Base-by-base conservation (phyloP, 2,113 vertebrate genomes). In the Gopherus flavomarginatus region DNA sequence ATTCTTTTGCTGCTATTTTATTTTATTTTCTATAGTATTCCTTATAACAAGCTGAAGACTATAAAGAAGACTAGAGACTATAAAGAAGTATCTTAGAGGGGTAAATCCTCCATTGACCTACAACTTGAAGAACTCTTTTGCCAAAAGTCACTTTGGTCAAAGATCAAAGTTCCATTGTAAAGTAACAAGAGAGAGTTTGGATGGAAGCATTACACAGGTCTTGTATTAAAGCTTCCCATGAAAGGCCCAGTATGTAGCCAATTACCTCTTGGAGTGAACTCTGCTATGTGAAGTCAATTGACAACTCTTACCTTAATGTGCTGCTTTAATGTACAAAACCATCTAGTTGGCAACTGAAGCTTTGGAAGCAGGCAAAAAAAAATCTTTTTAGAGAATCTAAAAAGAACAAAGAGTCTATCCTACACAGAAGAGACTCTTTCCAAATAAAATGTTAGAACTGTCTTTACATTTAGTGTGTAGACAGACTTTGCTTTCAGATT, bases 351-450 rank as follows among this genome's bases (percentile, higher is more conserved):
- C 9, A 89, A 85, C 77, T 84, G 82, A 62, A 86, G 4, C 17
- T 56, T 35, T 24, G 47, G 44, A 92, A 92, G 72, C 5, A 87
- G 44, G 88, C 47, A 49, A 21, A 91, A 95, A 95, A 92, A 56
- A 42, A 4, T 12, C 3, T 52, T 84, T 26, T 42, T 38, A 77
- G 69, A 90, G 90, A 80, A 94, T 16, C 2, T 69, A 54, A 85
- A 69, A 90, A 14, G 21, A 93, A 49, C 4, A 94, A 69, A 85
- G n/a, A 94, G 21, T 1, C 26, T 49, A 87, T 93, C 72, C 90
- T 59, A 77, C 8, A 80, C 19, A 72, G 14, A 80, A 2, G 3
- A 1, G 87, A 80, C 17, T 80, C 0, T 75, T 93, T 84, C 14
- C 9, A 87, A 84, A 90, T 19, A 81, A 87, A 83, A 85, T 38